These are phyloP conservation scores for Zhengitettix transpicula DNA, from an alignment of 2,888 invertebrate genomes.

Conservation along the genomic window DNA sequence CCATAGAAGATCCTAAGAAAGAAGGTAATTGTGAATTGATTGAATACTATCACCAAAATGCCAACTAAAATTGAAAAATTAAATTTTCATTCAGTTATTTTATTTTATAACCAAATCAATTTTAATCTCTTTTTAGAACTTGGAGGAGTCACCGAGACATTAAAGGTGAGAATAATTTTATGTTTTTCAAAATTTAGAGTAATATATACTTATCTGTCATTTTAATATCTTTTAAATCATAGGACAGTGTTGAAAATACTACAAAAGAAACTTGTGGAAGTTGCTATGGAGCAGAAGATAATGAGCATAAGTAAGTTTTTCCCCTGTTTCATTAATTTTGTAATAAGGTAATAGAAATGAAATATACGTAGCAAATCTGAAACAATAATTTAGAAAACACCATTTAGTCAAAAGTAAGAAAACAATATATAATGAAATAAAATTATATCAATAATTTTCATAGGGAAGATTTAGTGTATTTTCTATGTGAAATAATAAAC, in stretches of 20 bases:
- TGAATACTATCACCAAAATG: not conserved
- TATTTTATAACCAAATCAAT: not conserved
- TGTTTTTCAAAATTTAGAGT: not conserved
- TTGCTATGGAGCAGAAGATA: conserved; percentile 78
- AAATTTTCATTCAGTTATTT: not conserved
- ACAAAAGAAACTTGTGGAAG: conserved; percentile 54
- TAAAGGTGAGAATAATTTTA: not conserved
- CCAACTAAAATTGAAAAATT: no score
- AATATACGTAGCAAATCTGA: no score
- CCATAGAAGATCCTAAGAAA: conserved; percentile 71
- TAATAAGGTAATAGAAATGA: no score
- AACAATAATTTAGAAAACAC: no score
- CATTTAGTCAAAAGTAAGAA: no score
- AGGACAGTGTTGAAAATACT: conserved; percentile 24
- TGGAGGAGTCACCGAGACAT: not conserved
- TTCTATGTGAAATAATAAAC: no score
- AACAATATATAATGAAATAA: no score
- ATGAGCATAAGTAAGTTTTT: conserved; percentile 24
- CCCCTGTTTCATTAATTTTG: not conserved
- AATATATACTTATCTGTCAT: not conserved
- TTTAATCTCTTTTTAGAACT: not conserved
- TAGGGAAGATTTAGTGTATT: no score
- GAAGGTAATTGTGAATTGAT: conserved; percentile 32
- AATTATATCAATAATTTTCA: no score
- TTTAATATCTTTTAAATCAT: conserved; percentile 19